phyloP scores from a whole-genome alignment of 2,113 vertebrate genomes.

The Narcine bancroftii region DNA sequence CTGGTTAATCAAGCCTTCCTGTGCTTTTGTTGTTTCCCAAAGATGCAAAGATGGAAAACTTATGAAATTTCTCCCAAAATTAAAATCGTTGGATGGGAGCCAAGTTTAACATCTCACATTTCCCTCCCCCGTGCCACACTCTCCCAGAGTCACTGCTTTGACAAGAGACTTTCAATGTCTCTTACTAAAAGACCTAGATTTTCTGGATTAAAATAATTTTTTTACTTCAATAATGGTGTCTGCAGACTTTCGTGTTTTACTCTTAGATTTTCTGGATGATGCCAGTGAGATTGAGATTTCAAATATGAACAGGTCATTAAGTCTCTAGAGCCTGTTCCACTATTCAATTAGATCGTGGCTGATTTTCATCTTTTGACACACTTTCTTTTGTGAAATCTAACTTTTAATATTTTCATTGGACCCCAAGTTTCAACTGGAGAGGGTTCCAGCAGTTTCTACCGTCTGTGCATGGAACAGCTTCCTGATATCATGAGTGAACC shows the following conservation, averaged over 20 bases:
- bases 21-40: no score
- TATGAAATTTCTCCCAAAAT: background rate
- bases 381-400: background rate
- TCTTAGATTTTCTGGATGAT: background rate
- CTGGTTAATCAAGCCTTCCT: background rate
- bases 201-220: no score
- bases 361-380: background rate
- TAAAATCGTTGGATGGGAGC: background rate
- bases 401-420: background rate
- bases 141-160: background rate
- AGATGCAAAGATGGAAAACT: background rate
- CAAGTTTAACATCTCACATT: background rate
- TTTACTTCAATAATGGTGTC: no score
- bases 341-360: background rate
- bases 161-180: background rate
- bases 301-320: background rate
- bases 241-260: no score
- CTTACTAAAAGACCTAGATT: background rate
- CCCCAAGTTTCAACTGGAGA: background rate
- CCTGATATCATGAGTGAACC: background rate
- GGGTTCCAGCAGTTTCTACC: background rate
- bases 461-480: background rate
- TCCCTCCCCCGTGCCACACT: background rate
- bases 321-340: background rate
- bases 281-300: background rate